A percentile compares a stretch with the other conserved stretches of the same genome.
These are phyloP conservation scores for Phengaris alcon DNA, from an alignment of 2,888 invertebrate species.

Conservation along the genomic window DNA sequence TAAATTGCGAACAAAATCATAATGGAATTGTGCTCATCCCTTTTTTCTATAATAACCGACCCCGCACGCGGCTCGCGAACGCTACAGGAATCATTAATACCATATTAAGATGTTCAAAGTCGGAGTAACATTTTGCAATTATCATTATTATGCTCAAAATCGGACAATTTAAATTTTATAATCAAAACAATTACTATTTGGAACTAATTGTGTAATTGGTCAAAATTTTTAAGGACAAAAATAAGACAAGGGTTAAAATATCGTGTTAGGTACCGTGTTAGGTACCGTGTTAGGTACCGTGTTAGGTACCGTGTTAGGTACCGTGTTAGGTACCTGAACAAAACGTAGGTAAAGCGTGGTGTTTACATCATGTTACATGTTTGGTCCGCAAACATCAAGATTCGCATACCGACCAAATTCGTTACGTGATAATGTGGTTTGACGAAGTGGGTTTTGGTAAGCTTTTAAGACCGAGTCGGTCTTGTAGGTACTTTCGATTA, in stretches of 20 bases:
- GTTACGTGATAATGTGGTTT: background rate
- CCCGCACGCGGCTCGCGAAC: conserved; percentile 34
- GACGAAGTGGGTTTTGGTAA: background rate
- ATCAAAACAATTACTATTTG: too few species aligned
- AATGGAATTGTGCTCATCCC: conserved; percentile 17
- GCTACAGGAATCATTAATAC: conserved; percentile 33
- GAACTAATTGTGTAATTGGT: too few species aligned
- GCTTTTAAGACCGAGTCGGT: background rate
- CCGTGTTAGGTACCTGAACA: background rate
- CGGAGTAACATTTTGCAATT: conserved; percentile 31
- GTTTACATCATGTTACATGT: too few species aligned
- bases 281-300: background rate
- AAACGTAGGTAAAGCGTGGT: background rate
- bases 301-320: too few species aligned
- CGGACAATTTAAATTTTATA: too few species aligned
- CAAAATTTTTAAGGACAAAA: background rate
- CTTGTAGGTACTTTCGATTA: too few species aligned
- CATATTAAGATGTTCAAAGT: conserved; percentile 30
- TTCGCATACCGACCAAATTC: conserved; percentile 15
- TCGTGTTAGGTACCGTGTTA: background rate
- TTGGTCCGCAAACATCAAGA: conserved; percentile 5
- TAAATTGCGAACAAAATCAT: conserved; percentile 7
- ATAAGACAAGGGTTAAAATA: background rate
- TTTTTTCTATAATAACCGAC: conserved; percentile 27
- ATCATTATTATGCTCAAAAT: too few species aligned